These are phyloP conservation scores for Agonopterix heracliana DNA, from an alignment of 2,888 invertebrate genomes.

Conservation along the genomic window DNA sequence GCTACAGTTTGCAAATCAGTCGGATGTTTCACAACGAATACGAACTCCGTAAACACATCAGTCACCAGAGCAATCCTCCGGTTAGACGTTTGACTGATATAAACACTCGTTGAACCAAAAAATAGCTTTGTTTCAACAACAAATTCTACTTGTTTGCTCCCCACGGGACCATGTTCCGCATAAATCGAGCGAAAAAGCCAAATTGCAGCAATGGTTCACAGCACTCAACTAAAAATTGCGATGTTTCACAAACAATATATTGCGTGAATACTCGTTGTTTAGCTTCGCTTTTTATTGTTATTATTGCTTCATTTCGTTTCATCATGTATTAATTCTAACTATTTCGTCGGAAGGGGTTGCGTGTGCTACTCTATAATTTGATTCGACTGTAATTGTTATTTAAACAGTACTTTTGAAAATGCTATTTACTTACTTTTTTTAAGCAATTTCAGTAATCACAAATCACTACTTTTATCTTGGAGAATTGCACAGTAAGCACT, in stretches of 20 bases:
- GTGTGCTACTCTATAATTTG: background rate
- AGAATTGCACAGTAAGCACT: too few species aligned
- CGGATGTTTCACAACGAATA: conserved; percentile 21
- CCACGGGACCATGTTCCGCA: conserved; percentile 60
- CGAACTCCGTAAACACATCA: conserved; percentile 32
- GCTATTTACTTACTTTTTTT: too few species aligned
- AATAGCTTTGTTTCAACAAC: conserved; percentile 56
- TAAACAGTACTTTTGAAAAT: too few species aligned
- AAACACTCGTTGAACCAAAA: conserved; percentile 55
- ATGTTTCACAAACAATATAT: conserved; percentile 62
- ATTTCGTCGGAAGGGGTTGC: background rate
- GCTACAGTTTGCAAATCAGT: conserved; percentile 13
- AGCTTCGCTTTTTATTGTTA: conserved; percentile 25
- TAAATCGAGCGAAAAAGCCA: conserved; percentile 69
- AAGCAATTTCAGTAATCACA: too few species aligned
- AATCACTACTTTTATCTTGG: too few species aligned
- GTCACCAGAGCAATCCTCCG: conserved; percentile 37
- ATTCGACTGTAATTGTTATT: too few species aligned
- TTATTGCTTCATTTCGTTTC: conserved; percentile 31
- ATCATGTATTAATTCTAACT: background rate
- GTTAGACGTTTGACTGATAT: conserved; percentile 58
- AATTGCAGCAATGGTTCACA: conserved; percentile 66
- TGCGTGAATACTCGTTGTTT: conserved; percentile 44
- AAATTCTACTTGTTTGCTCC: conserved; percentile 68
- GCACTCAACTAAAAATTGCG: conserved; percentile 64